These are phyloP conservation scores for Gobionotothen gibberifrons DNA, from an alignment of 2,797 vertebrate species.

Conservation along the genomic window DNA sequence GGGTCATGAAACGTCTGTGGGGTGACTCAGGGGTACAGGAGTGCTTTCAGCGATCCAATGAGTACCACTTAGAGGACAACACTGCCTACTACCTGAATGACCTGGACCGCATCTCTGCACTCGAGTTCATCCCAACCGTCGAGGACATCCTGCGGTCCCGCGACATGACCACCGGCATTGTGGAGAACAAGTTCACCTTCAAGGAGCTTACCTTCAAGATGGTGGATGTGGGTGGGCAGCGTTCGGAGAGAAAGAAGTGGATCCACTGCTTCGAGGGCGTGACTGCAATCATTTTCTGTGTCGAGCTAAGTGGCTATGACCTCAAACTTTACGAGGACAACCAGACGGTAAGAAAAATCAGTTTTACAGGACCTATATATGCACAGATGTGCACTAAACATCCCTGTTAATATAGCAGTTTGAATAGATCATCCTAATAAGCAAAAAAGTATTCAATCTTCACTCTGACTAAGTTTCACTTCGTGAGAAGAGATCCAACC, in stretches of 20 bases:
- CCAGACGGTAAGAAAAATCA: constrained; percentile 92
- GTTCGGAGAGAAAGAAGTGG: constrained; percentile 99
- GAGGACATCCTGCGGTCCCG: constrained; percentile 98
- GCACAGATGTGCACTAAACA: constrained; percentile 2
- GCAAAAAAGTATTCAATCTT: neutral
- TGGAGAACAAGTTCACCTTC: constrained; percentile 99
- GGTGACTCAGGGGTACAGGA: constrained; percentile 95
- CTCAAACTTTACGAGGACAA: constrained; percentile 99
- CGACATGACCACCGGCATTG: constrained; percentile 99
- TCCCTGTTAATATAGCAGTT: neutral
- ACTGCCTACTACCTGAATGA: constrained; percentile 99
- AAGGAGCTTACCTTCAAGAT: constrained; percentile 99
- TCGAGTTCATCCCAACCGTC: constrained; percentile 96
- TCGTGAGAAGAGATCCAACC: neutral
- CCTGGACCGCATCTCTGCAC: constrained; percentile 94
- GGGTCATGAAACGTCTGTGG: constrained; percentile 98
- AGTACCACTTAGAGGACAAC: constrained; percentile 99
- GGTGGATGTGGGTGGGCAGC: constrained; percentile 98
- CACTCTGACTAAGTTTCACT: constrained; percentile 7
- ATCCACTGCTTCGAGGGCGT: constrained; percentile 99
- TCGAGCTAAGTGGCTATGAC: constrained; percentile 98
- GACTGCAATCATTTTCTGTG: constrained; percentile 99
- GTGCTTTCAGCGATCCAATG: constrained; percentile 96
- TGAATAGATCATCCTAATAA: too few species aligned
- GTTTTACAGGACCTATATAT: constrained; percentile 3